Evolutionary conservation across 2,888 invertebrate species (phyloP), one percentile per base, ranked within the genome.

Genomic region (Choreutis nemorana): DNA sequence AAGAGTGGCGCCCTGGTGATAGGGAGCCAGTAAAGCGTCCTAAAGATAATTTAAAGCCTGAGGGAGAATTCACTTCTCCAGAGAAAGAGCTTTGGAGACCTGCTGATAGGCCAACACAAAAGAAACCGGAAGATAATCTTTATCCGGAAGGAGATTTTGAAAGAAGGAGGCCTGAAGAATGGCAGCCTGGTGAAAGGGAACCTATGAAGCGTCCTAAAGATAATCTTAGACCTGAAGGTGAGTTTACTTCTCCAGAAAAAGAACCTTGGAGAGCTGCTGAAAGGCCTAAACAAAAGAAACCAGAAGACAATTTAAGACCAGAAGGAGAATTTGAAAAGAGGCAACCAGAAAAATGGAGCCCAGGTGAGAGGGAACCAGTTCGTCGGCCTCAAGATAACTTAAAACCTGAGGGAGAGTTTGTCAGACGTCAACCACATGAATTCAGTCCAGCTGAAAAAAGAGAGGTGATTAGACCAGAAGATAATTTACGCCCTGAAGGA

Each of bases 101-200:
- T 1, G 72, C 59, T 21, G 81, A 82, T 27, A 48, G 82, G 23
- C 79, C 77, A 1, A 54, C 61, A 3, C 73, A 64, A 10, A 70
- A 55, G 2, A 68, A 62, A 18, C 87, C 85, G 4, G 53, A 73
- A 41, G 86, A 72, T 37, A 85, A 85, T 44, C 48, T 85, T 0
- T 68, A 57, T 33, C 72, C 81, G 0, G 84, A 85, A 54, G 85
- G 85, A 1, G 78, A 81, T 0, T 84, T 84, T 44, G 63, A 75
- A 32, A 51, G 56, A 18, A 66, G 30, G 42, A 63, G 44, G 50
- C 56, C 29, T n/a, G 64, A 71, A 14, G 50, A 61, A 22, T 81
- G 73, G 48, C 58, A 52, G 2, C 81, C 83, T 7, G 82, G 79
- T 9, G 86, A 86, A 33, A 56, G 78, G 7, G 70, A 62, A 7